Evolutionary conservation across 2,888 invertebrate species (phyloP).

Genomic region (Orthosia cruda): DNA sequence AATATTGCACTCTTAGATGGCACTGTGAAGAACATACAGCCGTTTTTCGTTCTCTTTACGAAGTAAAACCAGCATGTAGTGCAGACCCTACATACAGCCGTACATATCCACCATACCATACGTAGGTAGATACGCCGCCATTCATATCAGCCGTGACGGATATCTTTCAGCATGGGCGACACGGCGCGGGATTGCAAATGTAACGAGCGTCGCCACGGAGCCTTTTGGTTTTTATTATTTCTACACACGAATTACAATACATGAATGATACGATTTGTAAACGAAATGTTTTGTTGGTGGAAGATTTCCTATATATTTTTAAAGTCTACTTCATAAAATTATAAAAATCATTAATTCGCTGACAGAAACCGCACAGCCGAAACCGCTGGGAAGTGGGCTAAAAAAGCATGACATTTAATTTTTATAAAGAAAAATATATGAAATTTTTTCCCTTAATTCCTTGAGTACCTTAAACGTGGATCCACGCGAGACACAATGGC

Average conservation of each 20-base stretch:
- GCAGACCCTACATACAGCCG: not conserved
- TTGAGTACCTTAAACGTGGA: too few relatives aligned
- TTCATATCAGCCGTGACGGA: slow-evolving; percentile 27
- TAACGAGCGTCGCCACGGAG: slow-evolving; percentile 44
- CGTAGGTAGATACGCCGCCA: not conserved
- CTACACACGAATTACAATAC: slow-evolving; percentile 37
- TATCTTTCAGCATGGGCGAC: slow-evolving; percentile 42
- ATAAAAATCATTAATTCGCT: too few relatives aligned
- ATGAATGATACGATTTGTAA: slow-evolving; percentile 1
- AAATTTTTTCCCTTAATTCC: too few relatives aligned
- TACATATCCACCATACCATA: not conserved
- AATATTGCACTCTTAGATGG: too few relatives aligned
- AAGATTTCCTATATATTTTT: not conserved
- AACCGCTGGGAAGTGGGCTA: too few relatives aligned
- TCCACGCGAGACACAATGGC: too few relatives aligned
- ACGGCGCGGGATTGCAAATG: slow-evolving; percentile 31
- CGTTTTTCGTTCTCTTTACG: not conserved
- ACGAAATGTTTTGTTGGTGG: not conserved
- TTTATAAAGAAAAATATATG: too few relatives aligned
- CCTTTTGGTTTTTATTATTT: slow-evolving; percentile 30
- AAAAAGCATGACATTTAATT: too few relatives aligned
- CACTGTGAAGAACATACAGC: not conserved
- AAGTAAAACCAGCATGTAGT: not conserved
- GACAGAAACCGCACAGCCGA: too few relatives aligned
- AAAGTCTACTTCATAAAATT: too few relatives aligned